These are phyloP conservation scores for Chelon labrosus DNA, from an alignment of 2,797 vertebrate genomes.

Conservation along the genomic window DNA sequence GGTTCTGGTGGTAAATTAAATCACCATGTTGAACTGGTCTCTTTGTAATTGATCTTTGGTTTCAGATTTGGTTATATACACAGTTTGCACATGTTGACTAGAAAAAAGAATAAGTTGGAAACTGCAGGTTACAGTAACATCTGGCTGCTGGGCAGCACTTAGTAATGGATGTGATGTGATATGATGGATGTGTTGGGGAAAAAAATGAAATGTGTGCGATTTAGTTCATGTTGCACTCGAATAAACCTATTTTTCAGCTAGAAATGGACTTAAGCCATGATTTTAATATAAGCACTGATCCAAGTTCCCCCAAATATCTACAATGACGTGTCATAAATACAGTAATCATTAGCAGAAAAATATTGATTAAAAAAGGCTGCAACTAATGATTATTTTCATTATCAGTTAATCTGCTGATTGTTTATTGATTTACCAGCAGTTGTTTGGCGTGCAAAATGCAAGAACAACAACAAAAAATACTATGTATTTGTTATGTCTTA, in stretches of 20 bases:
- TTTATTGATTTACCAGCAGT: neutral
- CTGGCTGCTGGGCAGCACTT: conserved; percentile 76
- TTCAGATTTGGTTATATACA: conserved; percentile 31
- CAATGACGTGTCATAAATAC: neutral
- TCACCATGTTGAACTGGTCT: conserved; percentile 26
- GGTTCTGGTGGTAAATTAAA: conserved; percentile 36
- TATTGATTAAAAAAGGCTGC: neutral
- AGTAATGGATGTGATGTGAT: conserved; percentile 27
- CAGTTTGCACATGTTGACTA: conserved; percentile 11
- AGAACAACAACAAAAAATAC: neutral
- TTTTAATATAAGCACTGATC: conserved; percentile 7
- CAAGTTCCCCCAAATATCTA: neutral
- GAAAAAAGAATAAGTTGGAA: conserved; percentile 11
- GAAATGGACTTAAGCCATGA: conserved; percentile 14
- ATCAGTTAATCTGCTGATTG: neutral
- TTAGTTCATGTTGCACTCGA: conserved; percentile 50
- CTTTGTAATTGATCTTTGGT: conserved; percentile 41
- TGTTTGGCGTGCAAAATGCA: neutral
- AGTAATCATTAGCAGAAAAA: neutral
- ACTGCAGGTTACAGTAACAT: conserved; percentile 54
- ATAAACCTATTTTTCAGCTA: conserved; percentile 63
- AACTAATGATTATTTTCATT: neutral
- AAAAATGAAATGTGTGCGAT: conserved; percentile 29
- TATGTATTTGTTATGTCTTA: neutral
- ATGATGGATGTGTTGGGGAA: conserved; percentile 16